Conservation (phyloP, 2,113 vertebrate genomes). For the Hemichromis elongatus region DNA sequence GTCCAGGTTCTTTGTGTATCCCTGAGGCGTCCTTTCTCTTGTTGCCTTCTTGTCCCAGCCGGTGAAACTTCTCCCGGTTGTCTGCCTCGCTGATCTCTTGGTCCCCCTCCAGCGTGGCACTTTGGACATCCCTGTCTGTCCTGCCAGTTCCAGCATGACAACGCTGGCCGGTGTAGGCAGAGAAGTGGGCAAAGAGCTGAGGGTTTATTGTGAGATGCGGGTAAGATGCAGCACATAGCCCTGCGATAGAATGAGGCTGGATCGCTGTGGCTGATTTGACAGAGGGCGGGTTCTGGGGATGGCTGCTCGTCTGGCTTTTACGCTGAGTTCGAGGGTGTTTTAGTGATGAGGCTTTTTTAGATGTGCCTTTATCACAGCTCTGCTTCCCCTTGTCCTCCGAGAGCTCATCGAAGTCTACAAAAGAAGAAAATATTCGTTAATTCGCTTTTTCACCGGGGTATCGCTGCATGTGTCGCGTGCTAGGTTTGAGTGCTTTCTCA, state of each 20-base stretch:
- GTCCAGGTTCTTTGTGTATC: conserved; percentile 1
- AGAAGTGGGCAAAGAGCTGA: conserved; percentile 9
- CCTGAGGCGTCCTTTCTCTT: not conserved
- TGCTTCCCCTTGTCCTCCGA: conserved; percentile 7
- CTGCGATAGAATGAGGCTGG: conserved; percentile 14
- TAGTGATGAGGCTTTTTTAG: not conserved
- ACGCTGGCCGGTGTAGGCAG: not conserved
- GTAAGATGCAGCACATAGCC: conserved; percentile 9
- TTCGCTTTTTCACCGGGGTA: not conserved
- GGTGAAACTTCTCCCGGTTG: not conserved
- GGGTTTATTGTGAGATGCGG: conserved; percentile 7
- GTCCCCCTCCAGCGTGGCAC: not conserved
- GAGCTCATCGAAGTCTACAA: conserved; percentile 26
- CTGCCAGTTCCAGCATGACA: not conserved
- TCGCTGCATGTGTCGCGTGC: not conserved
- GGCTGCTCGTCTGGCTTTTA: conserved; percentile 4
- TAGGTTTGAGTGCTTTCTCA: conserved; percentile 11
- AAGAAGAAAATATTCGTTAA: not conserved
- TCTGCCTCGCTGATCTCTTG: not conserved
- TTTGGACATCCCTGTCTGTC: not conserved
- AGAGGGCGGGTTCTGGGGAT: not conserved
- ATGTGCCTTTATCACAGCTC: conserved; percentile 11
- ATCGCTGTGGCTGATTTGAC: conserved; percentile 9
- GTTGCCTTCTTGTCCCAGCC: not conserved
- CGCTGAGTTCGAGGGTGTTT: conserved; percentile 23